A percentile compares a stretch with the other conserved stretches of the same genome.
phyloP scores from a whole-genome alignment of 2,888 invertebrate species.

The Stramonita haemastoma region DNA sequence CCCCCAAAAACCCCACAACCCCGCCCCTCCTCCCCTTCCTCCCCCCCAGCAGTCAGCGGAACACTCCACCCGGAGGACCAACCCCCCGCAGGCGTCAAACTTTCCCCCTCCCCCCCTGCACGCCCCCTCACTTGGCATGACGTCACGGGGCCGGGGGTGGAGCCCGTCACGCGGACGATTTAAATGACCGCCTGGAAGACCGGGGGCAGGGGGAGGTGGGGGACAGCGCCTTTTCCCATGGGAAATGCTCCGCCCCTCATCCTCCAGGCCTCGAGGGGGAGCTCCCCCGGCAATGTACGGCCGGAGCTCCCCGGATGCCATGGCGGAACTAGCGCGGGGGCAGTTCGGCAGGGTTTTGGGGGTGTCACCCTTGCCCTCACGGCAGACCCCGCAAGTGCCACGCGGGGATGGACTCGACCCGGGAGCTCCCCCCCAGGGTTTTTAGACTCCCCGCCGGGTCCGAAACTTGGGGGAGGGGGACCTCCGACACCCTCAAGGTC shows the following conservation, averaged over 20 bases:
- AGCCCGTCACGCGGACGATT: slow-evolving; percentile 20
- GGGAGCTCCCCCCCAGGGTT: background rate
- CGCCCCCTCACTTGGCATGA: background rate
- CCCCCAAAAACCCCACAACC: too few species aligned
- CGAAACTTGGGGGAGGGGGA: background rate
- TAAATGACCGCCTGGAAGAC: background rate
- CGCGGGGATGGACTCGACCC: background rate
- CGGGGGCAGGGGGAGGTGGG: background rate
- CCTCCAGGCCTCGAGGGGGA: too few species aligned
- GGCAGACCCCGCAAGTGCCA: background rate
- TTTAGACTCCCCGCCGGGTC: background rate
- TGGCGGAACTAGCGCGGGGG: too few species aligned
- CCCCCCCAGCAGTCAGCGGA: background rate
- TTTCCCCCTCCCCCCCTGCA: background rate
- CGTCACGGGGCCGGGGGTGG: background rate
- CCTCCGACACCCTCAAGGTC: background rate
- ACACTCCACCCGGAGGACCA: background rate
- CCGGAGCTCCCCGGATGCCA: background rate
- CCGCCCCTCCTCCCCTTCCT: background rate
- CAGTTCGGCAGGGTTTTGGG: too few species aligned
- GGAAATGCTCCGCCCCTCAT: background rate
- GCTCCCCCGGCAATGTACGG: background rate
- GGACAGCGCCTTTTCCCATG: background rate
- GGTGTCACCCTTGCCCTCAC: too few species aligned
- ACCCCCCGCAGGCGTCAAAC: background rate